A percentile compares a stretch with the other conserved stretches of the same genome.
These are phyloP conservation scores for Acanthis flammea DNA, from an alignment of 2,797 vertebrate genomes.

Conservation along the genomic window DNA sequence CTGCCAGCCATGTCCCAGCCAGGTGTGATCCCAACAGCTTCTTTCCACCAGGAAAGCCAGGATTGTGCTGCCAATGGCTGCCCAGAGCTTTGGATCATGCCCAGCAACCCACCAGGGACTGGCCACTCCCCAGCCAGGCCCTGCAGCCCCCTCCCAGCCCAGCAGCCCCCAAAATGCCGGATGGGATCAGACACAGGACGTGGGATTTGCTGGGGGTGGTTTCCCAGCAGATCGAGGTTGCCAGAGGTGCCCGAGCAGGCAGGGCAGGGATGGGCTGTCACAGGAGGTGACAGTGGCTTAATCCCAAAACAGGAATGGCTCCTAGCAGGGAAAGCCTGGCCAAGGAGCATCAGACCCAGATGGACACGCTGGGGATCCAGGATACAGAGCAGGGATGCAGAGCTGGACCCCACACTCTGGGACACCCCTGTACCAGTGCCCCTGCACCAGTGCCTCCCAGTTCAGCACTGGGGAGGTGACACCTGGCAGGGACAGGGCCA, in stretches of 20 bases:
- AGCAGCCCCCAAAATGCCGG: rapidly evolving
- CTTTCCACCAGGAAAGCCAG: rapidly evolving
- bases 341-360: neutral
- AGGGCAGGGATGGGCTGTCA: neutral
- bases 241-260: neutral
- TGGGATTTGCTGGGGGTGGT: rapidly evolving
- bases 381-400: too few relatives aligned
- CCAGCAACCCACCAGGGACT: rapidly evolving
- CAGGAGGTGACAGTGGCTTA: neutral
- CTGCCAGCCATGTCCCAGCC: neutral
- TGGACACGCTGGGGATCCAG: rapidly evolving
- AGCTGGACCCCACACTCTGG: neutral
- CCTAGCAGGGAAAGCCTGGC: neutral
- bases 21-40: neutral
- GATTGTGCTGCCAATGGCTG: rapidly evolving
- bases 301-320: rapidly evolving
- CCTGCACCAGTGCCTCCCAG: neutral
- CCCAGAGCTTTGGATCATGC: rapidly evolving
- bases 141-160: neutral
- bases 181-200: rapidly evolving
- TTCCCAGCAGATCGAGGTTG: neutral
- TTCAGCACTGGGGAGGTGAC: neutral
- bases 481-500: neutral
- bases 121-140: rapidly evolving
- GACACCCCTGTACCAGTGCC: rapidly evolving